Base-by-base conservation (phyloP, 2,797 vertebrate species). In the Hypotaenidia okinawae region DNA sequence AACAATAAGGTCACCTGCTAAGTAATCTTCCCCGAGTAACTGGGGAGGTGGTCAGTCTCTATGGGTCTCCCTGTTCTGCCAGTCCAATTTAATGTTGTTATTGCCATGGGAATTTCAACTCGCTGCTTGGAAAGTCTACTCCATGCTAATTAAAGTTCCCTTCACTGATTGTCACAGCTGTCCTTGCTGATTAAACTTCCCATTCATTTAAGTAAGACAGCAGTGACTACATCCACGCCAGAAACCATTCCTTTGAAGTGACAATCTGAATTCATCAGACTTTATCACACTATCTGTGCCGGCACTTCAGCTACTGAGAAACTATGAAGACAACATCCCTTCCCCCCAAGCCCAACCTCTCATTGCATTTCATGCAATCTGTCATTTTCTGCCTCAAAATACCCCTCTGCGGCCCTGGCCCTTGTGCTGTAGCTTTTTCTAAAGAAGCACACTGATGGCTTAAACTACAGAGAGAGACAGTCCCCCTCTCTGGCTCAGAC, bases 121-220 rank as follows among this genome's bases (percentile, higher is more conserved):
- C 0, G 0, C 64, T 94, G 69, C 77, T 67, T 86, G 80, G 90
- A 64, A 90, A 93, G 81, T 74, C 87, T 74, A 49, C 3, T 30
- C 84, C 64, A 95, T 96, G 94, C 92, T 95, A 97, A 96, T 97
- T 96, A 97, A 94, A 91, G 89, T 94, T 96, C 89, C 70, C 92
- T 94, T 94, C 70, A 59, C 70, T 76, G 84, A 91, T 91, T 95
- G 94, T 96, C 93, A 96, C 94, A 97, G 97, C 81, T 96, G 96
- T 96, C 96, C 57, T 59, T 90, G 68, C 77, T 95, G 93, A 96
- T 97, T 97, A 97, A 93, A 87, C 55, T 74, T 83, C 79, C 86
- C 80, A 94, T 95, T 97, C 95, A 93, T 83, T 93, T 92, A 84
- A 68, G 68, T 54, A 80, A 90, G 76, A 47, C 64, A 80, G 73